These are phyloP conservation scores for Macroteleia sp. DNA, from an alignment of 2,888 invertebrate species.

Conservation along the genomic window DNA sequence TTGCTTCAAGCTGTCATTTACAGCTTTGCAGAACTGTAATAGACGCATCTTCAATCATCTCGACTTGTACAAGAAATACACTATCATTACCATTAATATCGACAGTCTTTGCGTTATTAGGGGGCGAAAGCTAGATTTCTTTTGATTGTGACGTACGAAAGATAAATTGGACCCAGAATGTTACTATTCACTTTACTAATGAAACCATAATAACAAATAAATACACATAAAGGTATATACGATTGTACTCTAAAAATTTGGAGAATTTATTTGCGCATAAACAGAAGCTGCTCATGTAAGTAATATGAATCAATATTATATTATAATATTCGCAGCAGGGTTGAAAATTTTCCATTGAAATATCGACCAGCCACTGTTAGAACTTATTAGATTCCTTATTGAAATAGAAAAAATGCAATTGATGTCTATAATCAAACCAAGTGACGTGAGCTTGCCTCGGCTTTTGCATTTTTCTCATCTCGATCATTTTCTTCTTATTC, in stretches of 20 bases:
- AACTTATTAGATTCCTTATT: constrained; percentile 65
- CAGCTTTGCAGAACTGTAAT: too few relatives aligned
- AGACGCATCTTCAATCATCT: too few relatives aligned
- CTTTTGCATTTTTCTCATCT: constrained; percentile 67
- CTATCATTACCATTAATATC: too few relatives aligned
- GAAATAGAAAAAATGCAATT: constrained; percentile 66
- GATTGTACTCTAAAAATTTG: background rate
- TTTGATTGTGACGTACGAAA: constrained; percentile 29
- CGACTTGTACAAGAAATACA: too few relatives aligned
- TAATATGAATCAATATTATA: constrained; percentile 25
- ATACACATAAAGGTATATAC: background rate
- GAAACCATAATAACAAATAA: constrained; percentile 10
- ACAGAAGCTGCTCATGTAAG: constrained; percentile 2
- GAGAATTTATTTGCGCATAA: background rate
- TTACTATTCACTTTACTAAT: constrained; percentile 10
- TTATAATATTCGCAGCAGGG: constrained; percentile 15
- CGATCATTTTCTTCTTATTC: constrained; percentile 66
- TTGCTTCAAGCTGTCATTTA: constrained; percentile 41
- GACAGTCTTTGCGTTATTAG: constrained; percentile 30
- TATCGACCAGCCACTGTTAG: constrained; percentile 56
- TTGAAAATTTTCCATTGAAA: constrained; percentile 37
- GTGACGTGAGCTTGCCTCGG: constrained; percentile 65
- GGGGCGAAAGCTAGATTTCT: constrained; percentile 20
- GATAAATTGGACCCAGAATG: constrained; percentile 20
- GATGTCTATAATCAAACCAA: constrained; percentile 65